phyloP scores from a whole-genome alignment of 1,140 invertebrate genomes.

The Neodiprion virginianus region DNA sequence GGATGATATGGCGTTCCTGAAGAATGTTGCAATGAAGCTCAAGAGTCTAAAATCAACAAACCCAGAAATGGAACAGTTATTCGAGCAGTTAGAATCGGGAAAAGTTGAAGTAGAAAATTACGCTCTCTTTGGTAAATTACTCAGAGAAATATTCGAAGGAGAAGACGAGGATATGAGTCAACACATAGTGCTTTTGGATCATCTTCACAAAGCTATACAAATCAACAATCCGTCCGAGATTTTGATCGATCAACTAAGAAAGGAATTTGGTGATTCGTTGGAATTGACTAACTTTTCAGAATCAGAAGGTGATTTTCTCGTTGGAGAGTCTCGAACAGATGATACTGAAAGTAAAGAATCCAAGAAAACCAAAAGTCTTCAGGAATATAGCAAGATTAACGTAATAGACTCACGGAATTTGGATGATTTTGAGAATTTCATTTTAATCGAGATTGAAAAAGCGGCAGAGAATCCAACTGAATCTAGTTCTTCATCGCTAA shows the following conservation, averaged over 20 bases:
- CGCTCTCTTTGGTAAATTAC: constrained; percentile 26
- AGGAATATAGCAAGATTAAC: constrained; percentile 24
- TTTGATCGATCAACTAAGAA: constrained; percentile 7
- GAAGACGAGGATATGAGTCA: constrained; percentile 30
- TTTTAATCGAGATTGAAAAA: constrained; percentile 40
- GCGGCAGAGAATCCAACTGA: constrained; percentile 27
- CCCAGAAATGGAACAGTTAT: constrained; percentile 29
- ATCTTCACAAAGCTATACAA: constrained; percentile 22
- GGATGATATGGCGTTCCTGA: constrained; percentile 30
- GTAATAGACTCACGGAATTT: constrained; percentile 24
- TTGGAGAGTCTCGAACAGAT: constrained; percentile 26
- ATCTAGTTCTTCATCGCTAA: constrained; percentile 10
- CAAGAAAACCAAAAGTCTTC: constrained; percentile 16
- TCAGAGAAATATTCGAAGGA: constrained; percentile 21
- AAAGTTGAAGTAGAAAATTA: constrained; percentile 29
- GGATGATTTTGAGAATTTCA: constrained; percentile 37
- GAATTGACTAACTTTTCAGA: constrained; percentile 17
- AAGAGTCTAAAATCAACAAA: constrained; percentile 24
- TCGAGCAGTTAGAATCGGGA: constrained; percentile 29
- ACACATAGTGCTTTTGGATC: constrained; percentile 27
- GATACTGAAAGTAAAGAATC: constrained; percentile 23
- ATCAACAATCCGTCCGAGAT: constrained; percentile 22
- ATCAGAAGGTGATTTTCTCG: constrained; percentile 18
- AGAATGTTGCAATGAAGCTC: constrained; percentile 27
- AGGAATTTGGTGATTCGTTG: constrained; percentile 22